phyloP scores from a whole-genome alignment of 1,140 invertebrate species.

The Drosophila leontia region DNA sequence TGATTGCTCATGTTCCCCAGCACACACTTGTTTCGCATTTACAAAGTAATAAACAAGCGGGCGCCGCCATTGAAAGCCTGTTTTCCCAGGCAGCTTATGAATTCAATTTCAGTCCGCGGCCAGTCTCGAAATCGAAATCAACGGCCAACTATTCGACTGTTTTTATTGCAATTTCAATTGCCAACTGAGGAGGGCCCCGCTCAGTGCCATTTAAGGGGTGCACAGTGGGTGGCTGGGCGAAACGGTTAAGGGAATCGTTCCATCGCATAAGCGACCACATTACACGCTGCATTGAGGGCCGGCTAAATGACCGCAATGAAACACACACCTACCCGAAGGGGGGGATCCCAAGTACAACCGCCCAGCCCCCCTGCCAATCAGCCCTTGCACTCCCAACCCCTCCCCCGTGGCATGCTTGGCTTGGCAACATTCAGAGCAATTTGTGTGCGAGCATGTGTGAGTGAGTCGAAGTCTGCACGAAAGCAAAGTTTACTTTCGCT shows the following conservation, averaged over 20 bases:
- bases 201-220: neutral
- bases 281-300: constrained; percentile 80
- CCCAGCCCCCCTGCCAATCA: neutral
- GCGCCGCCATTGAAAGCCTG: constrained; percentile 15
- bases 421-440: constrained; percentile 57
- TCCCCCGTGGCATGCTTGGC: constrained; percentile 17
- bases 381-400: neutral
- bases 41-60: constrained; percentile 69
- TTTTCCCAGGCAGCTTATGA: constrained; percentile 33
- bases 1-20: constrained; percentile 67
- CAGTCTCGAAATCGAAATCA: constrained; percentile 20
- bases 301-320: constrained; percentile 80
- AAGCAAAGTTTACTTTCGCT: constrained; percentile 80
- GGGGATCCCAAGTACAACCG: constrained; percentile 19
- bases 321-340: constrained; percentile 59
- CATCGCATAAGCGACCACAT: constrained; percentile 75
- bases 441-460: constrained; percentile 40
- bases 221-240: neutral
- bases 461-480: constrained; percentile 54
- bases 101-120: constrained; percentile 25
- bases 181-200: neutral
- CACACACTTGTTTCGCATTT: constrained; percentile 68
- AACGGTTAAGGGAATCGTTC: constrained; percentile 44
- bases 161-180: constrained; percentile 49
- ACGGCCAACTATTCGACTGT: constrained; percentile 16